Conservation (phyloP, 2,113 vertebrate species). For the Meles meles region DNA sequence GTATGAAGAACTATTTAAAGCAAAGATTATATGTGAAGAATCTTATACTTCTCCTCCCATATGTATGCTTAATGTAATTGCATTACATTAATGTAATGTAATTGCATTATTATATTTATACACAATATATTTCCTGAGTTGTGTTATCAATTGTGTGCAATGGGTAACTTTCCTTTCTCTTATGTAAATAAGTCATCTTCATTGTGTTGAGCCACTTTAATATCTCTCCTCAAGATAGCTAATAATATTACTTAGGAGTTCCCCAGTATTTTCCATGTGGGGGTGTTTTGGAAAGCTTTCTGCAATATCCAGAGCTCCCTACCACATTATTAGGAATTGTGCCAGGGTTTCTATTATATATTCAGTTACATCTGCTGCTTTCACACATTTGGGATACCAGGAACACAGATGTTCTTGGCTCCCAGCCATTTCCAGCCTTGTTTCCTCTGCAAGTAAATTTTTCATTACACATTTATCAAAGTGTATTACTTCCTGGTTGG, state of each 20-base stretch:
- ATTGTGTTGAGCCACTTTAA: background rate
- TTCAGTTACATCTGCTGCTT: conserved; percentile 62
- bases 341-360: conserved; percentile 51
- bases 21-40: background rate
- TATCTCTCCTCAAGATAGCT: background rate
- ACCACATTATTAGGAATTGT: conserved; percentile 20
- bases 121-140: background rate
- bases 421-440: conserved; percentile 49
- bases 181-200: background rate
- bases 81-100: background rate
- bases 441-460: conserved; percentile 61
- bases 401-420: conserved; percentile 70
- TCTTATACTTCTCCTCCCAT: background rate
- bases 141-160: background rate
- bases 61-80: conserved; percentile 30
- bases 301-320: conserved; percentile 7
- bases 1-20: conserved; percentile 9
- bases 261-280: background rate
- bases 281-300: background rate
- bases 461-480: conserved; percentile 62
- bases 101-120: conserved; percentile 23
- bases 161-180: background rate
- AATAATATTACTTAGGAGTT: conserved; percentile 7
- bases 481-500: conserved; percentile 21
- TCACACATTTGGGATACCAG: conserved; percentile 54